These are phyloP conservation scores for Sinopyrophorus schimmeli DNA, from an alignment of 2,888 invertebrate species.

Conservation along the genomic window DNA sequence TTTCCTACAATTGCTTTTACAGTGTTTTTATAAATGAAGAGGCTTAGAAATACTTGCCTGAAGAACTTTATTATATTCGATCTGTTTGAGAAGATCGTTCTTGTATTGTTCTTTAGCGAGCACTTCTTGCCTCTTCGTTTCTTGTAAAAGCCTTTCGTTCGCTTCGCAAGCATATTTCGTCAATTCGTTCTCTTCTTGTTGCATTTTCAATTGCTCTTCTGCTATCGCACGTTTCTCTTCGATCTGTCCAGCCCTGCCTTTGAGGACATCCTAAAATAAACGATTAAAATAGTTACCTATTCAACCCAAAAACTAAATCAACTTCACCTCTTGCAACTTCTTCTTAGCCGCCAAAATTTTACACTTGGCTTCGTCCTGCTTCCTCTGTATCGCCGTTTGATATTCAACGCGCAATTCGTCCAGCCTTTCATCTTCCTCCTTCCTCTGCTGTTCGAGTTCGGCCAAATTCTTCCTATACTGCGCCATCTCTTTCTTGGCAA, in stretches of 20 bases:
- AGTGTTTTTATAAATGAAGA: too few species aligned
- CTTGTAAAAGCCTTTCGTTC: constrained; percentile 47
- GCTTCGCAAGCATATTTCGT: constrained; percentile 44
- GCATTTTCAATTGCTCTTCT: constrained; percentile 41
- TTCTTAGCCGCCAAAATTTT: constrained; percentile 45
- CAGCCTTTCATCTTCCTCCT: constrained; percentile 46
- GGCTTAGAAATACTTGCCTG: constrained; percentile 50
- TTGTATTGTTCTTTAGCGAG: constrained; percentile 46
- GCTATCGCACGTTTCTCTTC: constrained; percentile 45
- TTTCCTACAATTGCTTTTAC: constrained; percentile 42
- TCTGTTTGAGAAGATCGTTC: constrained; percentile 51
- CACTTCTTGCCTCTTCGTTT: constrained; percentile 44
- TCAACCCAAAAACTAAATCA: too few species aligned
- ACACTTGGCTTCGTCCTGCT: constrained; percentile 48
- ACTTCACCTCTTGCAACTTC: constrained; percentile 45
- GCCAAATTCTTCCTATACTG: constrained; percentile 47
- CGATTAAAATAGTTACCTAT: constrained; percentile 1
- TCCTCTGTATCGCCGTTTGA: constrained; percentile 42
- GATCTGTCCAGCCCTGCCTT: constrained; percentile 49
- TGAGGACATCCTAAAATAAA: constrained; percentile 44
- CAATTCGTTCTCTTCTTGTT: constrained; percentile 50
- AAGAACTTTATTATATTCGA: constrained; percentile 49
- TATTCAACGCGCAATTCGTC: constrained; percentile 43
- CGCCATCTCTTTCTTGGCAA: constrained; percentile 44
- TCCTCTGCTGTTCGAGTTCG: constrained; percentile 45